Evolutionary conservation across 92 coral and sea anemone species (phyloP), one percentile per base, ranked within the genome.

Genomic region (Epizoanthus illoricatus): DNA sequence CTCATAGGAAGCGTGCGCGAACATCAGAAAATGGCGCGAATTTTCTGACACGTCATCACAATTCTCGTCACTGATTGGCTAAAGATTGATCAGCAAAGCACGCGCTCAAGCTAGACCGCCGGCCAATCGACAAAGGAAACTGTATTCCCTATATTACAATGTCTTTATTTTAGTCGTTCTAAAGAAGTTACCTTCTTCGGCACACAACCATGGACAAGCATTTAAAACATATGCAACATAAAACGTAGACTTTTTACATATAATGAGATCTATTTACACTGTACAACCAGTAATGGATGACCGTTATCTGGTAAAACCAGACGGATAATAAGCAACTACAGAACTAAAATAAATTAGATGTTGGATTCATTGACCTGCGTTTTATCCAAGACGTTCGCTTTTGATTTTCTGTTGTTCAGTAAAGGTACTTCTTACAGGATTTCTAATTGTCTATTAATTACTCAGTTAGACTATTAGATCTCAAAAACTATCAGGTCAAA

Each of bases 231-330:
- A n/a, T 71, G 56, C 56, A 10, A 52, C 56, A 52, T 11, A 52
- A 28, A 28, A 43, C 7, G 20, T 45, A 47, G 12, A 71, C 59
- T 43, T 4, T 43, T 71, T 47, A 71, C 36, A 71, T 45, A 33
- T 7, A 4, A 16, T n/a, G 49, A 24, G 39, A 41, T 43, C 36
- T 71, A 71, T 71, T 71, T 71, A 71, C 58, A 71, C 60, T 71
- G 58, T 71, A 45, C 75, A 71, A 21, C 52, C 21, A 47, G 16
- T 11, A 18, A 20, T 17, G 15, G 16, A 16, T 69, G 28, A 42
- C 1, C 28, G 54, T 28, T 69, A 5, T 2, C 43, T 52, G 10
- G 15, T 9, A 7, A 10, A 52, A 11, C 56, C 12, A 52, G 13
- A 11, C 43, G 70, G 42, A 65, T 24, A 16, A 17, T 23, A 65